Evolutionary conservation across 2,888 invertebrate genomes (phyloP), one percentile per base, ranked within the genome.

Genomic region (Druceiella hillmani): DNA sequence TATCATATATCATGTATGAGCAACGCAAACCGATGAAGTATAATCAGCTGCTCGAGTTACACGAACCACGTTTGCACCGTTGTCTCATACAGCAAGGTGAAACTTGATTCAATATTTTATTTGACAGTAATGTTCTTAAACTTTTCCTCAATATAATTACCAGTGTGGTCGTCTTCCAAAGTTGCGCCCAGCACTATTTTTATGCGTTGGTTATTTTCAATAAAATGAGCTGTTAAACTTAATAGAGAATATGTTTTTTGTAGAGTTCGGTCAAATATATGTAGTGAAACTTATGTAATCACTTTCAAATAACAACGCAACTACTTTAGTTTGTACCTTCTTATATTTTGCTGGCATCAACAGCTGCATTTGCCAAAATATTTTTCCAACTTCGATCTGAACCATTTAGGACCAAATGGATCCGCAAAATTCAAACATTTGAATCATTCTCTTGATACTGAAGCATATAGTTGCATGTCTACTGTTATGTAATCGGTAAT

Each of bases 201-300:
- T 12, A 26, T 17, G 2, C 25, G 11, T 4, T 12, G 25, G 6
- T 25, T 27, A 26, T 34, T 27, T 16, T 26, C 38, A 29, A 33
- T 39, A n/a, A 17, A 42, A 42, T 36, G 38, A 39, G 29, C 39
- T 20, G 36, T 42, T 29, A 39, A 42, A 36, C 38, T 28, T 36
- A 42, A 30, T 29, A 42, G 39, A 12, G 39, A 42, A 39, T 33
- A 42, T 17, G 39, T 42, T n/a, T 39, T 42, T 42, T 33, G 39
- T 39, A 15, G 36, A 36, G 33, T 42, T 42, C 29, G 39, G 33
- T 36, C 38, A 42, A 28, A 39, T 42, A 39, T 42, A 38, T 9
- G 36, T 41, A 28, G 33, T n/a, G n/a, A n/a, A n/a, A n/a, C n/a
- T n/a, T n/a, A n/a, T n/a, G n/a, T n/a, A n/a, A n/a, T n/a, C n/a